Conservation (phyloP, 2,797 vertebrate species). For the Silurus aristotelis region DNA sequence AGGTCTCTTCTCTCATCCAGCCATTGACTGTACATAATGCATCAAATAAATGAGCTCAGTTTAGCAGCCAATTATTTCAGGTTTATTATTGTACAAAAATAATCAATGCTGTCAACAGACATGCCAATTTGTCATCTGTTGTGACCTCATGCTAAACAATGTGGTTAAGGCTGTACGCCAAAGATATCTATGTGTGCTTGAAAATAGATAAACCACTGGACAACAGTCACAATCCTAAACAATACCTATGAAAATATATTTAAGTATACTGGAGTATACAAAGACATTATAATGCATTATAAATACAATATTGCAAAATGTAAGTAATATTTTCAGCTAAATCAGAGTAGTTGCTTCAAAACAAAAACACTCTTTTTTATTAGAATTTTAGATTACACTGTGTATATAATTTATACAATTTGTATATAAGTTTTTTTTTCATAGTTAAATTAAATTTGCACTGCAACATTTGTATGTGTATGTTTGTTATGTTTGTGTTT, state of each 20-base stretch:
- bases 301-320: no score
- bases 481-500: no score
- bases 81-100: background rate
- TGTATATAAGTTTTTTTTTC: background rate
- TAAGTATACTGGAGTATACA: background rate
- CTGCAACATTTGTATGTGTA: background rate
- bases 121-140: background rate
- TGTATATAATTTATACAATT: no score
- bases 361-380: background rate
- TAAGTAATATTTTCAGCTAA: background rate
- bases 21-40: background rate
- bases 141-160: background rate
- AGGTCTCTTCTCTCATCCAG: background rate
- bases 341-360: background rate
- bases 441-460: background rate
- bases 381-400: no score
- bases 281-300: background rate
- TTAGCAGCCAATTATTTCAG: background rate
- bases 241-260: background rate
- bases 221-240: background rate
- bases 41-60: background rate
- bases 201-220: background rate
- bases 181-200: background rate
- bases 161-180: background rate
- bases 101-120: background rate